Evolutionary conservation across 2,888 invertebrate species (phyloP).

Genomic region (Mesorhabditis belari): DNA sequence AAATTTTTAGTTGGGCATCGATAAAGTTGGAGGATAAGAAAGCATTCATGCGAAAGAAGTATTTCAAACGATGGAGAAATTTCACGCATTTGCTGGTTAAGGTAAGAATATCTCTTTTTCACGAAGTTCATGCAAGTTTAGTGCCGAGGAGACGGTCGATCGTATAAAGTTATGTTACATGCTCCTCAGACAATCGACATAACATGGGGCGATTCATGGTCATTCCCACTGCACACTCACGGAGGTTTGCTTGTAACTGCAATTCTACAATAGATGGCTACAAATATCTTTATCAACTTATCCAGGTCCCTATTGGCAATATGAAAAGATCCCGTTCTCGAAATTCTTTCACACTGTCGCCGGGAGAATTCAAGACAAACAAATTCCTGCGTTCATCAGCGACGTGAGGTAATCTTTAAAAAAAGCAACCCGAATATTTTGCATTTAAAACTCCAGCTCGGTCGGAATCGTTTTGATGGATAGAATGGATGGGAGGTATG

Average conservation of each 20-base stretch:
- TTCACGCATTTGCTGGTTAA: slow-evolving; percentile 48
- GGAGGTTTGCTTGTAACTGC: too few relatives aligned
- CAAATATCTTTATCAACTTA: neutral
- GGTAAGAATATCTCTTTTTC: too few relatives aligned
- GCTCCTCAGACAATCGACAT: slow-evolving; percentile 73
- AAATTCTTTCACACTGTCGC: slow-evolving; percentile 46
- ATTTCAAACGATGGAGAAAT: slow-evolving; percentile 38
- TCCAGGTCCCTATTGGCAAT: slow-evolving; percentile 91
- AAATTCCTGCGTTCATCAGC: too few relatives aligned
- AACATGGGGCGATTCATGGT: slow-evolving; percentile 80
- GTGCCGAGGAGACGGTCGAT: slow-evolving; percentile 81
- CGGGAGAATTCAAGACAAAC: slow-evolving; percentile 49
- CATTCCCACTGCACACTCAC: slow-evolving; percentile 79
- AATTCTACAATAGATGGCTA: neutral
- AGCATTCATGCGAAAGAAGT: slow-evolving; percentile 41
- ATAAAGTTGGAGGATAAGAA: slow-evolving; percentile 41
- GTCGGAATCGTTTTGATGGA: slow-evolving; percentile 79
- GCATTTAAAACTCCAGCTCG: slow-evolving; percentile 70
- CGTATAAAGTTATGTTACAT: slow-evolving; percentile 75
- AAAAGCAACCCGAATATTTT: slow-evolving; percentile 62
- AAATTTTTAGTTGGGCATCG: slow-evolving; percentile 41
- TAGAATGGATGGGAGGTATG: slow-evolving; percentile 73
- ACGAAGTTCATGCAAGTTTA: too few relatives aligned
- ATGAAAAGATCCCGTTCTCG: slow-evolving; percentile 60
- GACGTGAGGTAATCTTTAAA: slow-evolving; percentile 22